Evolutionary conservation across 2,113 vertebrate species (phyloP).

Genomic region (Tapirus terrestris): DNA sequence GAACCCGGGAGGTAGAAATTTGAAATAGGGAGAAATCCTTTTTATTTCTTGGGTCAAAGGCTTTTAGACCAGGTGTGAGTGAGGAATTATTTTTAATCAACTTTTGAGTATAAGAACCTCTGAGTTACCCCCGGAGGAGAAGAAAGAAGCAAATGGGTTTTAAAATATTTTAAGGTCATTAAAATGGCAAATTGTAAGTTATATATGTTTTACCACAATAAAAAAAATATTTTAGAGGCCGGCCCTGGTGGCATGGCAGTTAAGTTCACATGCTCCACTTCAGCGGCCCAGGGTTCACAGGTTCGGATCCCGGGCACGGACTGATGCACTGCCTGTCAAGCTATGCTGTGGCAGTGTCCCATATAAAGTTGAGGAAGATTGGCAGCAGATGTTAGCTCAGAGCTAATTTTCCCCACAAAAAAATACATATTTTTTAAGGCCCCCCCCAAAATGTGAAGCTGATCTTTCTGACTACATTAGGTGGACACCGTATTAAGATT

Average conservation of each 20-base stretch:
- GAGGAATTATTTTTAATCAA: not conserved
- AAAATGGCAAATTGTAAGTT: constrained; percentile 5
- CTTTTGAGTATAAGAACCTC: not conserved
- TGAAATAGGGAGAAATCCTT: not conserved
- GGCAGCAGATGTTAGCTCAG: no score
- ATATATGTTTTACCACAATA: not conserved
- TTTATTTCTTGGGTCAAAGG: constrained; percentile 46
- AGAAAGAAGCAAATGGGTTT: not conserved
- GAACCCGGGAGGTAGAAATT: not conserved
- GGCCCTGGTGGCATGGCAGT: no score
- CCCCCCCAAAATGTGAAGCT: not conserved
- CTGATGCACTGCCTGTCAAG: no score
- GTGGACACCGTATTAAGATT: not conserved
- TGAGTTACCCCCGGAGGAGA: not conserved
- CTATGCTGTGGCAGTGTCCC: no score
- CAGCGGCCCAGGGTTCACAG: no score
- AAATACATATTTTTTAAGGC: not conserved
- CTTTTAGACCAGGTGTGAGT: not conserved
- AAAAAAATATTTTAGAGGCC: not conserved
- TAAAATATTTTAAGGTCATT: not conserved
- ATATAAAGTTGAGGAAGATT: no score
- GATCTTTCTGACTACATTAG: not conserved
- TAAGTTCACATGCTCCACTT: no score
- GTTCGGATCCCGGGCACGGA: no score
- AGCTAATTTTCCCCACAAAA: no score